phyloP scores from a whole-genome alignment of 2,797 vertebrate species.

The Sphenopsis melanotis region DNA sequence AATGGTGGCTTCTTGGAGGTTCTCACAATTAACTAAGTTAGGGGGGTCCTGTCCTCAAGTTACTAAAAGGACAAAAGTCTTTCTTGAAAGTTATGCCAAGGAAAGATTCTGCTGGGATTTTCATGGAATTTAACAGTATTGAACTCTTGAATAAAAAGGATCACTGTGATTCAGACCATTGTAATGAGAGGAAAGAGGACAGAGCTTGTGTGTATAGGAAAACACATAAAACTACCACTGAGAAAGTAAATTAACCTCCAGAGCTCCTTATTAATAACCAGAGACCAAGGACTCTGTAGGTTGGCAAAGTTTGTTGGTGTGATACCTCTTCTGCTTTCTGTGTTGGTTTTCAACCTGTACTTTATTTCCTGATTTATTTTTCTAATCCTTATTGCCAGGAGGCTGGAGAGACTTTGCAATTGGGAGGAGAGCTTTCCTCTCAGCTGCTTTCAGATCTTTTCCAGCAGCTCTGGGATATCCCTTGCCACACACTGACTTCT shows the following conservation, averaged over 20 bases:
- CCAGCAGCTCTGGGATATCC: not conserved
- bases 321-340: not conserved
- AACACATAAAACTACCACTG: accelerated
- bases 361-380: not conserved
- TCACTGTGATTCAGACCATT: not conserved
- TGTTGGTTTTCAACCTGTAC: not conserved
- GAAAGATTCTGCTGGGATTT: not conserved
- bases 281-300: not conserved
- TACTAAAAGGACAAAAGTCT: not conserved
- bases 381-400: not conserved
- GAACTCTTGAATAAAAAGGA: not conserved
- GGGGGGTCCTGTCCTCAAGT: not conserved
- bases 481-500: not conserved
- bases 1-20: not conserved
- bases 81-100: not conserved
- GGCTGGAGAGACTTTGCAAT: not conserved
- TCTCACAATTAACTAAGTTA: not conserved
- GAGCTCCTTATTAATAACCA: not conserved
- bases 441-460: not conserved
- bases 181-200: not conserved
- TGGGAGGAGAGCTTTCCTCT: not conserved
- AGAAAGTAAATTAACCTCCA: not conserved
- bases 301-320: not conserved
- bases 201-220: accelerated
- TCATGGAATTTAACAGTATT: not conserved